These are phyloP conservation scores for Melanotaenia maccullochi DNA, from an alignment of 2,797 vertebrate genomes.

Conservation along the genomic window DNA sequence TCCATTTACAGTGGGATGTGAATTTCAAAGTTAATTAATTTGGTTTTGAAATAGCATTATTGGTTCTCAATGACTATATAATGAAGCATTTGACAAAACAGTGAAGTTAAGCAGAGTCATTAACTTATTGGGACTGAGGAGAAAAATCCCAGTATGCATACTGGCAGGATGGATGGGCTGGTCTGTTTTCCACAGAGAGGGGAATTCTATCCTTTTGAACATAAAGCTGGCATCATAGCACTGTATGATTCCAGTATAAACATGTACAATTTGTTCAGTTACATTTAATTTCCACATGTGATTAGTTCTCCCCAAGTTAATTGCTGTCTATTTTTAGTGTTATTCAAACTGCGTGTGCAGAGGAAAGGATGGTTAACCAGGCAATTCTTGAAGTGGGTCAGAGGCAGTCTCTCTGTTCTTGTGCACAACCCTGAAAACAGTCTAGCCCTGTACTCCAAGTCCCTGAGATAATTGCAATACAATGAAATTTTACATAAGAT, in stretches of 20 bases:
- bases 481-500: conserved; percentile 63
- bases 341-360: conserved; percentile 24
- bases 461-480: conserved; percentile 51
- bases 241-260: not conserved
- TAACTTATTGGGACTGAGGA: conserved; percentile 9
- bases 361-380: conserved; percentile 35
- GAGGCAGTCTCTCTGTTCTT: conserved; percentile 26
- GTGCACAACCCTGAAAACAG: conserved; percentile 47
- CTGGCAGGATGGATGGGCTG: not conserved
- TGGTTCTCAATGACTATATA: conserved; percentile 44
- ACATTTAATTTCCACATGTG: conserved; percentile 13
- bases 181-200: too few species aligned
- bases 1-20: conserved; percentile 11
- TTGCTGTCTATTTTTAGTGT: conserved; percentile 44
- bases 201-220: not conserved
- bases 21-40: conserved; percentile 38
- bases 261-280: conserved; percentile 22
- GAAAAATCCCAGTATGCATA: conserved; percentile 25
- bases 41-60: conserved; percentile 18
- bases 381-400: conserved; percentile 42
- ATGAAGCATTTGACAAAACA: conserved; percentile 45
- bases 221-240: not conserved
- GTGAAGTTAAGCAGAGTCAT: conserved; percentile 21
- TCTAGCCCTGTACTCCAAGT: conserved; percentile 16
- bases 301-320: conserved; percentile 7